phyloP scores from a whole-genome alignment of 2,113 vertebrate species.

The Cephalopterus ornatus region DNA sequence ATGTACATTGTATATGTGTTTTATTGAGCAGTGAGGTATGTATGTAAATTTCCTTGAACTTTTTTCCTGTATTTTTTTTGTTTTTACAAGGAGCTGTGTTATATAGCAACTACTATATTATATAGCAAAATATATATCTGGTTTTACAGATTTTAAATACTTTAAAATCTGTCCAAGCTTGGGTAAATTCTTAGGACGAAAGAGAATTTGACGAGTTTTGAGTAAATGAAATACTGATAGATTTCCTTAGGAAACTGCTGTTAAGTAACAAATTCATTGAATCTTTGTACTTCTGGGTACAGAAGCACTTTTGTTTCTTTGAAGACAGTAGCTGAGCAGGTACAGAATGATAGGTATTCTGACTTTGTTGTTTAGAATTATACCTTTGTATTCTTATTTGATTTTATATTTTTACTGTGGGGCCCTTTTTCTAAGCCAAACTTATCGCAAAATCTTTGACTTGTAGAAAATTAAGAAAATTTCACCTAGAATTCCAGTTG shows the following conservation, averaged over 20 bases:
- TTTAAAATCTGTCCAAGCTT: not conserved
- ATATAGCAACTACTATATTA: not conserved
- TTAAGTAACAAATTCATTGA: not conserved
- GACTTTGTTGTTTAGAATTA: not conserved
- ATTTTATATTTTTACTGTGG: not conserved
- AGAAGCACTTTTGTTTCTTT: not conserved
- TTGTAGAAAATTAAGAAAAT: not conserved
- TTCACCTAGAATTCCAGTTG: not conserved
- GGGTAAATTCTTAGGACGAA: not conserved
- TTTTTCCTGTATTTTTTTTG: not conserved
- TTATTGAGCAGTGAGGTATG: not conserved
- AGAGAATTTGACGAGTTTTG: not conserved
- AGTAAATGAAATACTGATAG: not conserved
- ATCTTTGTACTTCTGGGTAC: not conserved
- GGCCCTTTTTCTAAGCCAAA: not conserved
- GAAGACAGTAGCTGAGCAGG: not conserved
- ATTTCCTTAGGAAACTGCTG: not conserved
- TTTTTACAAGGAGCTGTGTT: not conserved
- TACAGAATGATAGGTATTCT: not conserved
- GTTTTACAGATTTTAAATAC: not conserved
- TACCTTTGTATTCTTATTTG: not conserved
- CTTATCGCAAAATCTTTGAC: not conserved
- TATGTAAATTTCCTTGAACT: not conserved
- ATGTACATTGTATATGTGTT: not conserved
- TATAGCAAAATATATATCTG: not conserved